phyloP scores from a whole-genome alignment of 2,888 invertebrate genomes.

The Parasteatoda lunata region DNA sequence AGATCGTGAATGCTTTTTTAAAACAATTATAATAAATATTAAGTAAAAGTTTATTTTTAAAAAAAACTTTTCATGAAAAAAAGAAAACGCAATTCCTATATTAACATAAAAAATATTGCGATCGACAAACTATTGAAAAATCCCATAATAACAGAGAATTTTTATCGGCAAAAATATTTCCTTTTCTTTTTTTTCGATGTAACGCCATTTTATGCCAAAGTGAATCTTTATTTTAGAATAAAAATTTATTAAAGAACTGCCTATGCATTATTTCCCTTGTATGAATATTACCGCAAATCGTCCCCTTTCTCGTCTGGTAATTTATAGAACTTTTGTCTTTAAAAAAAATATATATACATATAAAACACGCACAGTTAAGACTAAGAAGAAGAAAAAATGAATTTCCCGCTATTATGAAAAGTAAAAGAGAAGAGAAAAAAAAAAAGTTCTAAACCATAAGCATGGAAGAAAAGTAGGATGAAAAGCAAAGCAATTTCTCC shows the following conservation, averaged over 20 bases:
- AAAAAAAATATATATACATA: neutral
- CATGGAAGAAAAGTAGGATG: conserved; percentile 7
- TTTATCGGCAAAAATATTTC: conserved; percentile 45
- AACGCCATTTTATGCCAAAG: conserved; percentile 33
- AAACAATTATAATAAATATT: no score
- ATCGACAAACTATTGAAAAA: conserved; percentile 8
- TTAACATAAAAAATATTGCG: neutral
- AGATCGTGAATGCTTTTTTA: no score
- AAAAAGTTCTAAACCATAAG: conserved; percentile 4
- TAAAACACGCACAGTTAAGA: conserved; percentile 30
- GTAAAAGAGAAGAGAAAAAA: neutral
- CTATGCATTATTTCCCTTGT: conserved; percentile 29
- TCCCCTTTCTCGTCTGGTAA: conserved; percentile 21
- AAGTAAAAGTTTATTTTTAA: no score
- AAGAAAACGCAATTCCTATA: no score
- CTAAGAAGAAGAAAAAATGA: conserved; percentile 1
- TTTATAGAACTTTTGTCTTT: conserved; percentile 43
- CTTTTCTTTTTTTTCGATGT: conserved; percentile 15
- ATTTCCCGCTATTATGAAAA: conserved; percentile 5
- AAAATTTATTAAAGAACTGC: conserved; percentile 30
- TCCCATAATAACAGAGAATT: conserved; percentile 52
- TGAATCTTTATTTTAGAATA: conserved; percentile 58
- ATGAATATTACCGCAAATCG: conserved; percentile 59
- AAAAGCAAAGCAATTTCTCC: conserved; percentile 57
- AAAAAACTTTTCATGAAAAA: no score